phyloP scores from a whole-genome alignment of 1,140 invertebrate genomes.

The Aporrectodea caliginosa region DNA sequence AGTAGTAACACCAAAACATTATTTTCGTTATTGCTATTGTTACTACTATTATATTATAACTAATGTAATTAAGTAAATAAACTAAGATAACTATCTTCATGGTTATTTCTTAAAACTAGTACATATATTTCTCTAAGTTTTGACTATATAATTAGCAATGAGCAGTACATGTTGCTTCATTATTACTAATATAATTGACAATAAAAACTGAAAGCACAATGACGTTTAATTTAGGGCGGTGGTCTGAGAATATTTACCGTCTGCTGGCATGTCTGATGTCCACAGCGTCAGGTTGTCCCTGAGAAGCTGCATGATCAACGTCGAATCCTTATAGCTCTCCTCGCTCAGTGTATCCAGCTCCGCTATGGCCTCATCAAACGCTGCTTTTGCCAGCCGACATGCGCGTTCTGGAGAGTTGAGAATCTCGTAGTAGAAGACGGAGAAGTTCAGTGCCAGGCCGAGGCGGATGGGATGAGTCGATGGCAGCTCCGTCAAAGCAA shows the following conservation, averaged over 20 bases:
- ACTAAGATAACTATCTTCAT: too few species aligned
- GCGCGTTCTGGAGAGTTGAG: conserved; percentile 81
- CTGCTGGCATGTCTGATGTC: conserved; percentile 72
- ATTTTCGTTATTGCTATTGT: too few species aligned
- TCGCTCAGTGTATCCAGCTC: conserved; percentile 93
- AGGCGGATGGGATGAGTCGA: conserved; percentile 85
- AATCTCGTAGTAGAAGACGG: conserved; percentile 98
- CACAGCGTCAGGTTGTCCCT: conserved; percentile 96
- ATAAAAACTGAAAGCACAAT: background rate
- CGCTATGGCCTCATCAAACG: conserved; percentile 89
- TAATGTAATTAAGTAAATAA: too few species aligned
- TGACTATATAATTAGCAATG: background rate
- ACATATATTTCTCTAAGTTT: too few species aligned
- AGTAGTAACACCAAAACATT: too few species aligned
- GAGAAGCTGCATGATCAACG: conserved; percentile 96
- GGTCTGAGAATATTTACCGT: background rate
- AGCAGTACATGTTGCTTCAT: background rate
- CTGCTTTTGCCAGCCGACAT: conserved; percentile 60
- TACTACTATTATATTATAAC: too few species aligned
- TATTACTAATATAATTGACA: background rate
- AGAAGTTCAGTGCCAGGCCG: conserved; percentile 88
- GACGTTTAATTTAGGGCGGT: background rate
- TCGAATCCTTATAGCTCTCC: conserved; percentile 98
- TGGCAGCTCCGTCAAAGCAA: conserved; percentile 91
- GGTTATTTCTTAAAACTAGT: too few species aligned